Percentiles rank a stretch among this genome's conserved stretches.
Evolutionary conservation across 53 echinoderm and acorn worm species (phyloP).

Genomic region (Paelopatides confundens): DNA sequence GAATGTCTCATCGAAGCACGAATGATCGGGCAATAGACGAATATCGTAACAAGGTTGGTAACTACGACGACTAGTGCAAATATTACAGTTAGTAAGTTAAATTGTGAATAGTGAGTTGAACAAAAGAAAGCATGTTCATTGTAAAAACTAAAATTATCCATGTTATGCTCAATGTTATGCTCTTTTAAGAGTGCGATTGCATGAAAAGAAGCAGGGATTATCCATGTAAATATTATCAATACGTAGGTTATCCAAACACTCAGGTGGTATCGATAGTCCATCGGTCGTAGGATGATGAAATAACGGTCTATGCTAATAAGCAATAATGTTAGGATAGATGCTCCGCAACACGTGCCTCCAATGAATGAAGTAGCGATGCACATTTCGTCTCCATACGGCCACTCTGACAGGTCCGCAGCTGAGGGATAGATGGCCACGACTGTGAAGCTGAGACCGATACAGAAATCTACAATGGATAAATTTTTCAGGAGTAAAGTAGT

Average conservation of each 20-base stretch:
- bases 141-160: background rate
- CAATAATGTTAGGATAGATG: conserved; percentile 29
- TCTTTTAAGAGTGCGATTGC: background rate
- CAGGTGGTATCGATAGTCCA: conserved; percentile 1
- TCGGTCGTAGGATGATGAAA: conserved; percentile 9
- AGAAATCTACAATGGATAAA: conserved; percentile 25
- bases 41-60: conserved; percentile 17
- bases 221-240: background rate
- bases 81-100: background rate
- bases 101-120: background rate
- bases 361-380: conserved; percentile 12
- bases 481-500: conserved; percentile 29
- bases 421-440: conserved; percentile 43
- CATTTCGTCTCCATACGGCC: conserved; percentile 44
- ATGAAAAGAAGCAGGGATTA: background rate
- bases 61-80: background rate
- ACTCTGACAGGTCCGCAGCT: background rate
- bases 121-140: conserved; percentile 4
- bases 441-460: conserved; percentile 43
- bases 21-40: background rate
- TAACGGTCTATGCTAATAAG: conserved; percentile 51
- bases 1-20: conserved; percentile 22
- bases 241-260: background rate
- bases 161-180: background rate
- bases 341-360: conserved; percentile 25